Evolutionary conservation across 2,113 vertebrate species (phyloP), one percentile per base, ranked within the genome.

Genomic region (Osmerus eperlanus): DNA sequence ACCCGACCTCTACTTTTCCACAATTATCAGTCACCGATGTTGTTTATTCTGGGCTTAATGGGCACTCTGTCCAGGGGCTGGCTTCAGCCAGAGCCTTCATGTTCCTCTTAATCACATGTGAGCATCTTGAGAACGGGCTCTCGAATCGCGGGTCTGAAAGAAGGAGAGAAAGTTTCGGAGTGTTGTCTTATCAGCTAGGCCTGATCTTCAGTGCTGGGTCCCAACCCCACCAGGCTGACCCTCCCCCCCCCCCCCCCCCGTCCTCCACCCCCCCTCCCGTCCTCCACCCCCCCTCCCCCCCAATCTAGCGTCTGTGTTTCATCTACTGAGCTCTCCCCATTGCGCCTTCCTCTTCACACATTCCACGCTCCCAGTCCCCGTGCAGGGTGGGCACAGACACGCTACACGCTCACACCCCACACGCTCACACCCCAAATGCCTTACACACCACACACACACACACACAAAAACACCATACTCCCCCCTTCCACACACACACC

Each of bases 51-150:
- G 13, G 16, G 36, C n/a, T 18, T 58, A 41, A 72, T 67, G 69
- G n/a, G 25, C 3, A 28, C 59, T 72, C 64, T 76, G 25, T 68
- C 51, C 5, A 14, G 14, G 3, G 25, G 55, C 56, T 53, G n/a
- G 15, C 25, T 67, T 25, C 19, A 56, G 58, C 12, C 4, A 28
- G 53, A 1, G 16, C 74, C 29, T 28, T 55, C 7, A n/a, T 53
- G 61, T 59, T 66, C 71, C 41, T 61, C 70, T 52, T 76, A 76
- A 83, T 76, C 72, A 78, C 65, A 13, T 1, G 32, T 32, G 11
- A 16, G 62, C 28, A 21, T 66, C 62, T 32, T 58, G 58, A 72
- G 65, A 79, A 56, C 8, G 54, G 18, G 55, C 14, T 25, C 14
- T 23, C 13, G 4, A 25, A 13, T 28, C 28, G 1, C 6, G 8